These are phyloP conservation scores for Caenorhabditis doughertyi DNA, from an alignment of 2,888 invertebrate genomes.

Conservation along the genomic window DNA sequence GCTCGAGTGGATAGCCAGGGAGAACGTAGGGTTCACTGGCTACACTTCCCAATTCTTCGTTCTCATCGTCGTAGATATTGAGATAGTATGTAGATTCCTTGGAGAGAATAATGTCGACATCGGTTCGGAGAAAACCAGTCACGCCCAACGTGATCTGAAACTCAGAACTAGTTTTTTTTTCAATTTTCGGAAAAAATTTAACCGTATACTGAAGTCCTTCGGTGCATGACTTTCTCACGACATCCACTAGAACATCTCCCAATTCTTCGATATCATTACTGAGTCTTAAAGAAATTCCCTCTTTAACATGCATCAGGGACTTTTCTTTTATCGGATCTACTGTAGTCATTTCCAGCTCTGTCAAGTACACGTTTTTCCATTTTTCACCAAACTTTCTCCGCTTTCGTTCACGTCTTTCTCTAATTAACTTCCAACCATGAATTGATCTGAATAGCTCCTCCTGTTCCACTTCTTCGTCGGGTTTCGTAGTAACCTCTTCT, in stretches of 20 bases:
- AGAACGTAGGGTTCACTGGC: conserved; percentile 28
- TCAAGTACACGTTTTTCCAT: conserved; percentile 51
- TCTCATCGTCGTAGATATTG: conserved; percentile 2
- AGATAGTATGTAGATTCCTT: conserved; percentile 25
- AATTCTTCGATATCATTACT: conserved; percentile 32
- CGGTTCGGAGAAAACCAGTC: conserved; percentile 3
- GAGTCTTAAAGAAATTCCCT: conserved; percentile 1
- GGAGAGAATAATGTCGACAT: conserved; percentile 3
- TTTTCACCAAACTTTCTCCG: conserved; percentile 20
- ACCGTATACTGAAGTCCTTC: no score
- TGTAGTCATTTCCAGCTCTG: conserved; percentile 26
- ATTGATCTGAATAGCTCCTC: conserved; percentile 28
- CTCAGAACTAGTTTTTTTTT: neutral
- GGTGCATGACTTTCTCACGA: no score
- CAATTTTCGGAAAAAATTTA: no score
- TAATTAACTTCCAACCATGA: conserved; percentile 41
- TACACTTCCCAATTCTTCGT: conserved; percentile 15
- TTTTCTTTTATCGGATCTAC: conserved; percentile 12
- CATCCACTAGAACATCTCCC: conserved; percentile 45
- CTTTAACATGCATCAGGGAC: conserved; percentile 1
- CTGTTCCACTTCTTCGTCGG: neutral
- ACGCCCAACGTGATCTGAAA: conserved; percentile 32
- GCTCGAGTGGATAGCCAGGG: conserved; percentile 30
- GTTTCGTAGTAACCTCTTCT: neutral
- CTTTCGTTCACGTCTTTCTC: conserved; percentile 8